Evolutionary conservation across 2,797 vertebrate genomes (phyloP).

Genomic region (Thaleichthys pacificus): DNA sequence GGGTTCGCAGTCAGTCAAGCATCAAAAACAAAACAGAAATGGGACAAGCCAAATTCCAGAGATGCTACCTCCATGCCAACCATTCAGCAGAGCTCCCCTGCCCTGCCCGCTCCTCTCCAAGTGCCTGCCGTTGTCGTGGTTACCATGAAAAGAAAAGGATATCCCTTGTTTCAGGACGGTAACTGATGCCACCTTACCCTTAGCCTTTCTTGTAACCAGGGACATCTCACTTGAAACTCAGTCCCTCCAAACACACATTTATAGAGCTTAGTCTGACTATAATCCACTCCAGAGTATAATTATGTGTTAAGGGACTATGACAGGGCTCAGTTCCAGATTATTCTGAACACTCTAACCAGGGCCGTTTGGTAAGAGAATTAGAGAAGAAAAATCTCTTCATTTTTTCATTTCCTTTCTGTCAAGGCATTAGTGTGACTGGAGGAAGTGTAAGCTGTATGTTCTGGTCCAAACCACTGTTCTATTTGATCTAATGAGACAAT

Average conservation of each 20-base stretch:
- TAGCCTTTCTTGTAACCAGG: constrained; percentile 15
- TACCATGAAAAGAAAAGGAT: constrained; percentile 21
- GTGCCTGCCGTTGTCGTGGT: constrained; percentile 21
- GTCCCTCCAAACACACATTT: constrained; percentile 34
- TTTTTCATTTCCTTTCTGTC: constrained; percentile 24
- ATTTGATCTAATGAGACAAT: not conserved
- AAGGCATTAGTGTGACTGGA: constrained; percentile 38
- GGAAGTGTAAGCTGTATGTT: constrained; percentile 2
- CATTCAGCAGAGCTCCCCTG: constrained; percentile 16
- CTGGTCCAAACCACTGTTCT: not conserved
- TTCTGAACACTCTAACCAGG: constrained; percentile 38
- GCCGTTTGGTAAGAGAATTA: constrained; percentile 64
- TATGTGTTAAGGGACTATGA: constrained; percentile 54
- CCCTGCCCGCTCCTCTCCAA: constrained; percentile 20
- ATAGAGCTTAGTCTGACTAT: constrained; percentile 30
- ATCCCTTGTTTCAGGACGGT: not conserved
- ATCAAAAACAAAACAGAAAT: constrained; percentile 44
- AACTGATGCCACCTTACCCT: not conserved
- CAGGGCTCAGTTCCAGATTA: constrained; percentile 62
- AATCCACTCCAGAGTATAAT: constrained; percentile 50
- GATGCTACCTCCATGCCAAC: constrained; percentile 29
- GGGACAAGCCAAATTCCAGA: constrained; percentile 46
- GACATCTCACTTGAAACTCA: constrained; percentile 31
- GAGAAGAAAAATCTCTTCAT: constrained; percentile 50
- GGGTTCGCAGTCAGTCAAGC: constrained; percentile 22